Evolutionary conservation across 1,140 invertebrate genomes (phyloP), one percentile per base, ranked within the genome.

Genomic region (Drosophila pachea): DNA sequence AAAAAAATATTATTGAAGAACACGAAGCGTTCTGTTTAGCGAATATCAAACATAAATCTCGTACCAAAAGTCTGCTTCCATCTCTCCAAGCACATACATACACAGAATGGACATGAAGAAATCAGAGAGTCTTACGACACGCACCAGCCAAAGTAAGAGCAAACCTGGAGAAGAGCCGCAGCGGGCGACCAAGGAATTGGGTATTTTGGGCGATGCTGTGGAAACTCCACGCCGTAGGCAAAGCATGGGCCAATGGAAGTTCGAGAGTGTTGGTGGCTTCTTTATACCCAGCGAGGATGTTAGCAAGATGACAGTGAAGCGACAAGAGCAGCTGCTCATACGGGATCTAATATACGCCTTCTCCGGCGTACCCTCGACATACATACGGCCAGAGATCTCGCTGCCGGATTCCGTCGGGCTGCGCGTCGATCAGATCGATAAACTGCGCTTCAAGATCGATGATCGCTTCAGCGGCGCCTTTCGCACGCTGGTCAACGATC

Each of bases 261-360:
- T 86, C 8, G 68, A 86, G 36, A 76, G 47, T 11, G 82, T 86
- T 8, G 81, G 77, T 0, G 81, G 81, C 5, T 81, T 53, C 31
- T 86, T 32, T 48, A 2, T 86, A n/a, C 65, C 81, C 36, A 64
- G 42, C 5, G 71, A 86, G 61, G 66, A 86, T 31, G 29, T 81
- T 2, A 2, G 29, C 14, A 77, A 81, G 32, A 7, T 86, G 4
- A 11, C 71, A 0, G 7, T 72, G 29, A 12, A 40, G 2, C 33
- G 38, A 2, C 81, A 86, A 55, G 81, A 86, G 38, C 36, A 72
- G 11, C 22, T 77, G 7, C 71, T 86, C 1, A 64, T 86, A 11
- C 48, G 77, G 5, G 68, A 86, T 59, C 42, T 86, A 2, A 86
- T 86, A n/a, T 86, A 86, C 2, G 76, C 76, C 1, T 77, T 86